A percentile compares a stretch with the other conserved stretches of the same genome.
Conservation (phyloP, 2,888 invertebrate species). For the Netelia fuscicornis region DNA sequence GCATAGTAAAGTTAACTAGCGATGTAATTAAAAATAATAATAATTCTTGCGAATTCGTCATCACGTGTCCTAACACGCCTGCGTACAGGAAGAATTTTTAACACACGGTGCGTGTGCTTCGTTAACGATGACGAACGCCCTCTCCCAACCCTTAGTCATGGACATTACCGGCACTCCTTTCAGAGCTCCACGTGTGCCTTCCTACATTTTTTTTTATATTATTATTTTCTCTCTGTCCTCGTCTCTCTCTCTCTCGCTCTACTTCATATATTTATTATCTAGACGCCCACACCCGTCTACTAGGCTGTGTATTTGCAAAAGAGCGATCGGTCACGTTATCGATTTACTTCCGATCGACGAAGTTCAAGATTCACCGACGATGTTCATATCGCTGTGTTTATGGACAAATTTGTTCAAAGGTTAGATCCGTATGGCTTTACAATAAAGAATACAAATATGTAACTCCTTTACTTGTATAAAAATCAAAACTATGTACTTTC, state of each 20-base stretch:
- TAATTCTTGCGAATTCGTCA: background rate
- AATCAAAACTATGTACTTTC: no score
- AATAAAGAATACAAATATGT: background rate
- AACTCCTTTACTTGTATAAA: no score
- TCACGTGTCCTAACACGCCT: background rate
- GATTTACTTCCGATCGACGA: slow-evolving; percentile 26
- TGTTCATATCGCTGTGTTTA: slow-evolving; percentile 3
- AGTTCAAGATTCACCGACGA: background rate
- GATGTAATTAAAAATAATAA: background rate
- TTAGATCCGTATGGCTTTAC: background rate
- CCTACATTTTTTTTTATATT: slow-evolving; percentile 14
- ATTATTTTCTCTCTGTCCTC: slow-evolving; percentile 22
- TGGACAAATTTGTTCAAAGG: background rate
- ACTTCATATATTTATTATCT: background rate
- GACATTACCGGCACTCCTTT: background rate
- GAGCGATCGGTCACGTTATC: slow-evolving; percentile 48
- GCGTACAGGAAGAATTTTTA: background rate
- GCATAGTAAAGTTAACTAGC: no score
- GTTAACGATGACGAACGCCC: background rate
- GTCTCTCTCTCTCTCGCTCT: background rate
- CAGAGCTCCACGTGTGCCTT: background rate
- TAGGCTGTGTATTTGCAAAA: slow-evolving; percentile 46
- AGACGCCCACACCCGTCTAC: background rate
- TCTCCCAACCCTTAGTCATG: background rate
- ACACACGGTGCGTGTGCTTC: background rate